Evolutionary conservation across 2,888 invertebrate species (phyloP), one percentile per base, ranked within the genome.

Genomic region (Dryadula phaetusa): DNA sequence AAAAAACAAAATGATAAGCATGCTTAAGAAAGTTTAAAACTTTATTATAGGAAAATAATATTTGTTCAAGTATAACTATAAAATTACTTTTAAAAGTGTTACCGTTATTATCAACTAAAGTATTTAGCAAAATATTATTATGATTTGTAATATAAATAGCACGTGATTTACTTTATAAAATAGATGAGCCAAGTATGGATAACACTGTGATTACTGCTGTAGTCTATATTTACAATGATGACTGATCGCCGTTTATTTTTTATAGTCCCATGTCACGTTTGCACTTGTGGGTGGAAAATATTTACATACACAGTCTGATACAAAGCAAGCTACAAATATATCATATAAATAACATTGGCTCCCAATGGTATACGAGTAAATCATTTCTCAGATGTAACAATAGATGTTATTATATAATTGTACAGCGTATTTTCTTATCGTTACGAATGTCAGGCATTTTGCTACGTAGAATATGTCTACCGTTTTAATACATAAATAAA

Each of bases 161-260:
- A 58, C 56, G 47, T 58, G 18, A 46, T 28, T 1, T 28, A 60
- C 22, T n/a, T 18, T 25, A 34, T 40, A 56, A 20, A 58, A 34
- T 37, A 44, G 22, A 37, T 46, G 14, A 46, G 18, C 46, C 40
- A 44, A 37, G 28, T 42, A 54, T 14, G 56, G 56, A 64, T 64
- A 56, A 56, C 56, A 47, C 47, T 25, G 25, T 18, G 61, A 53
- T 61, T 62, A 66, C 34, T 16, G 32, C 32, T 14, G 42, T 28
- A 12, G 42, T 25, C 53, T 66, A 66, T 66, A 62, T 66, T 66
- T 66, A 62, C 52, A 16, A 10, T 40, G 53, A 46, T 62, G 66
- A 66, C 66, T 53, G 62, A 62, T 66, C 52, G 34, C 56, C n/a
- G 44, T 46, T n/a, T 49, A 54, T 54, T 52, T 63, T 64, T 64